Percentiles rank a stretch among this genome's conserved stretches.
Evolutionary conservation across 2,113 vertebrate genomes (phyloP).

Genomic region (Brevimyrus niger): DNA sequence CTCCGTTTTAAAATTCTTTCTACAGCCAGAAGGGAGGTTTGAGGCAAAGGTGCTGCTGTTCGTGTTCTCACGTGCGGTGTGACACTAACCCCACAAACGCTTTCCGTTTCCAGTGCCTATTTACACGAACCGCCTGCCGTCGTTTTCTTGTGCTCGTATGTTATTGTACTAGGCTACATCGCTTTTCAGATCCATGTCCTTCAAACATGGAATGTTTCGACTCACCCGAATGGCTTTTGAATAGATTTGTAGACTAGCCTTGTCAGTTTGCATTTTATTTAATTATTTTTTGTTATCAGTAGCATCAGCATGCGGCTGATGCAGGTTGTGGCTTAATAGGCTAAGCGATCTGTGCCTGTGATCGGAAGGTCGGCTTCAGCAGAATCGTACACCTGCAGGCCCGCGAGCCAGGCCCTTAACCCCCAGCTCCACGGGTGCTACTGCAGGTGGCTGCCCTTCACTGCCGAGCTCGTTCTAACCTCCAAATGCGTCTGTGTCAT

Average conservation of each 20-base stretch:
- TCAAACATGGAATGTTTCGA: not conserved
- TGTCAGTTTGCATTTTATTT: not conserved
- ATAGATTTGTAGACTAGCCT: not conserved
- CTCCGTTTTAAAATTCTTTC: not conserved
- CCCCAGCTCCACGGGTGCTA: not conserved
- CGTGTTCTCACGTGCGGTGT: not conserved
- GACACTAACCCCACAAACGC: not conserved
- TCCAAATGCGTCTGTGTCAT: not conserved
- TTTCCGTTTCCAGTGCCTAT: not conserved
- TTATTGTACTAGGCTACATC: not conserved
- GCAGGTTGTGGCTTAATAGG: not conserved
- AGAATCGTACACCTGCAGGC: not conserved
- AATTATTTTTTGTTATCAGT: not conserved
- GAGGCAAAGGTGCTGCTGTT: not conserved
- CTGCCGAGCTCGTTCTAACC: not conserved
- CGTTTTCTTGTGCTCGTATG: not conserved
- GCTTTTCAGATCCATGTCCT: not conserved
- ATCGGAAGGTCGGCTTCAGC: not conserved
- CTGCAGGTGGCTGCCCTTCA: not conserved
- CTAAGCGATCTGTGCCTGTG: not conserved
- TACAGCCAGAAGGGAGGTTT: not conserved
- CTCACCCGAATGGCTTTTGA: not conserved
- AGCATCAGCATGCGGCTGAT: not conserved
- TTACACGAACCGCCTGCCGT: not conserved
- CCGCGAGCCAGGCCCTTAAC: not conserved